Conservation (phyloP, 2,888 invertebrate genomes). For the Ectemnius lituratus region DNA sequence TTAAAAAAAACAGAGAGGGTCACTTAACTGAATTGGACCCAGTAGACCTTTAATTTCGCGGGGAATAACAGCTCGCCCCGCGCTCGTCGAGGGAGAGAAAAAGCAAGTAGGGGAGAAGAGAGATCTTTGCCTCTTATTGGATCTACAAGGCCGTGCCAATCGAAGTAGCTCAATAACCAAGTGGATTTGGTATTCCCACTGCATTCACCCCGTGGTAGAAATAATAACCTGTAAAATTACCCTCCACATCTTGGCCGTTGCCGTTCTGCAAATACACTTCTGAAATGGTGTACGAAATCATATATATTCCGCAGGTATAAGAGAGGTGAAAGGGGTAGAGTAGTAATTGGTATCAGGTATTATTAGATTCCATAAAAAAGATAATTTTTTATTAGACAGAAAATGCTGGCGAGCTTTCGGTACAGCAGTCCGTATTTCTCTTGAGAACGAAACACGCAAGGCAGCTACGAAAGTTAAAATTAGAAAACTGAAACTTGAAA, state of each 20-base stretch:
- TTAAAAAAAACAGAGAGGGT: slow-evolving; percentile 54
- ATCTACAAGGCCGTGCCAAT: slow-evolving; percentile 51
- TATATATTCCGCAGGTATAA: slow-evolving; percentile 8
- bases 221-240: slow-evolving; percentile 50
- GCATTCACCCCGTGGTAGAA: slow-evolving; percentile 34
- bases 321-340: slow-evolving; percentile 10
- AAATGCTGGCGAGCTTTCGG: background rate
- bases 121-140: slow-evolving; percentile 43
- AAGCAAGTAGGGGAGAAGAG: background rate
- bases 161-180: slow-evolving; percentile 30
- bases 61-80: slow-evolving; percentile 37
- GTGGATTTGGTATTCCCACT: slow-evolving; percentile 29
- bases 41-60: slow-evolving; percentile 57
- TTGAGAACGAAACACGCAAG: too few relatives aligned
- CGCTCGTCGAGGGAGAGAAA: background rate
- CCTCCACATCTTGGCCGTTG: slow-evolving; percentile 17
- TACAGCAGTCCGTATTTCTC: too few relatives aligned
- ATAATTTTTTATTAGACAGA: slow-evolving; percentile 20
- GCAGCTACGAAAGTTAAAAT: too few relatives aligned
- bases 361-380: slow-evolving; percentile 38
- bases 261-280: slow-evolving; percentile 34
- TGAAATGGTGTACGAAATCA: background rate
- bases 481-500: too few relatives aligned
- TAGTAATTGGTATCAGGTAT: slow-evolving; percentile 17
- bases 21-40: slow-evolving; percentile 60